Evolutionary conservation across 2,888 invertebrate species (phyloP).

Genomic region (Drosophila suboccidentalis): DNA sequence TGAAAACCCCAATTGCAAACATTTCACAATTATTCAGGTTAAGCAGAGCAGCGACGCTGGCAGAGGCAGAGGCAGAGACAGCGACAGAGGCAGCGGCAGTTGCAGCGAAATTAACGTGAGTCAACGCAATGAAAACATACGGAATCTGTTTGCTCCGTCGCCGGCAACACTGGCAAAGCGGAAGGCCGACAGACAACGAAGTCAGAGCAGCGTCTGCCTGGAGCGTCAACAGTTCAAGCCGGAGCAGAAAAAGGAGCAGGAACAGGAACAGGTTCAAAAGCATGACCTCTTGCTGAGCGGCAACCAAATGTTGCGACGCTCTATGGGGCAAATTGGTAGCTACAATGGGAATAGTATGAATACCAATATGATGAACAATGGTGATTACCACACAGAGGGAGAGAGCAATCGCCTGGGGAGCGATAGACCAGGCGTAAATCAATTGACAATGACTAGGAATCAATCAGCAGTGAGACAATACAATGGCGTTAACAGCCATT

Average conservation of each 20-base stretch:
- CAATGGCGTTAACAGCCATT: slow-evolving; percentile 48
- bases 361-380: slow-evolving; percentile 32
- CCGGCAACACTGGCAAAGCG: slow-evolving; percentile 55
- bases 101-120: slow-evolving; percentile 56
- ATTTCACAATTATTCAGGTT: slow-evolving; percentile 77
- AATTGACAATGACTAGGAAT: slow-evolving; percentile 72
- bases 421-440: slow-evolving; percentile 67
- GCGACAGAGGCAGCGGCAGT: slow-evolving; percentile 9
- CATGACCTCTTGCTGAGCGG: slow-evolving; percentile 24
- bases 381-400: slow-evolving; percentile 37
- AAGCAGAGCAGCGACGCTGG: slow-evolving; percentile 60
- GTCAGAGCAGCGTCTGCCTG: slow-evolving; percentile 71
- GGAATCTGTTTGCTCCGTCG: slow-evolving; percentile 77
- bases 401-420: slow-evolving; percentile 27
- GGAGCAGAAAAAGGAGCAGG: background rate
- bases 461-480: slow-evolving; percentile 78
- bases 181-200: slow-evolving; percentile 65
- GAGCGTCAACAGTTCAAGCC: slow-evolving; percentile 43
- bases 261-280: slow-evolving; percentile 9
- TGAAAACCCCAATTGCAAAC: slow-evolving; percentile 59
- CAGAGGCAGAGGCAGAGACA: slow-evolving; percentile 24
- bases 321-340: slow-evolving; percentile 70
- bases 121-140: slow-evolving; percentile 82
- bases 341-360: slow-evolving; percentile 45
- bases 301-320: slow-evolving; percentile 55